Conservation (phyloP, 2,888 invertebrate genomes). For the Hybos culiciformis region DNA sequence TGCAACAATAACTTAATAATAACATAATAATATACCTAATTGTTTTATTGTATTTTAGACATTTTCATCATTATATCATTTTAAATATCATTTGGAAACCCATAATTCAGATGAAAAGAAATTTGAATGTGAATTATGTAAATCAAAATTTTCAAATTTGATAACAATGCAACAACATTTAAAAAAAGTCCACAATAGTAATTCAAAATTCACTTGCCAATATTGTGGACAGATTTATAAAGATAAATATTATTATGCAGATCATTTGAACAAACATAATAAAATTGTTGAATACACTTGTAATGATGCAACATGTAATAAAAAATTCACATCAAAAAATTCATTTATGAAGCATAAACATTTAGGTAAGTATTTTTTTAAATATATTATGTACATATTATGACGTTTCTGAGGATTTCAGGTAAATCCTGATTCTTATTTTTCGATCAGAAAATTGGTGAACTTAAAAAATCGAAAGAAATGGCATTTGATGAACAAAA, state of each 20-base stretch:
- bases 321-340: constrained; percentile 46
- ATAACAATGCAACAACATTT: constrained; percentile 58
- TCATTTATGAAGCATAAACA: constrained; percentile 50
- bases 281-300: constrained; percentile 49
- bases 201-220: constrained; percentile 37
- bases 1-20: not conserved
- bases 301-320: constrained; percentile 39
- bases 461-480: no score
- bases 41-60: constrained; percentile 34
- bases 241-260: constrained; percentile 42
- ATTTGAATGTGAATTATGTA: constrained; percentile 47
- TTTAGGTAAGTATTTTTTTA: constrained; percentile 28
- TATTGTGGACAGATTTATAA: constrained; percentile 49
- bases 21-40: not conserved
- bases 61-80: constrained; percentile 57
- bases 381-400: no score
- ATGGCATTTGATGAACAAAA: no score
- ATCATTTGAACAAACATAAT: constrained; percentile 49
- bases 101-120: constrained; percentile 50
- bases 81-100: constrained; percentile 56
- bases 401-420: no score
- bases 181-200: constrained; percentile 45
- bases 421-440: no score
- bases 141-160: constrained; percentile 52
- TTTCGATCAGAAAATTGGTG: no score